These are phyloP conservation scores for Gymnarchus niloticus DNA, from an alignment of 2,113 vertebrate genomes.

Conservation along the genomic window DNA sequence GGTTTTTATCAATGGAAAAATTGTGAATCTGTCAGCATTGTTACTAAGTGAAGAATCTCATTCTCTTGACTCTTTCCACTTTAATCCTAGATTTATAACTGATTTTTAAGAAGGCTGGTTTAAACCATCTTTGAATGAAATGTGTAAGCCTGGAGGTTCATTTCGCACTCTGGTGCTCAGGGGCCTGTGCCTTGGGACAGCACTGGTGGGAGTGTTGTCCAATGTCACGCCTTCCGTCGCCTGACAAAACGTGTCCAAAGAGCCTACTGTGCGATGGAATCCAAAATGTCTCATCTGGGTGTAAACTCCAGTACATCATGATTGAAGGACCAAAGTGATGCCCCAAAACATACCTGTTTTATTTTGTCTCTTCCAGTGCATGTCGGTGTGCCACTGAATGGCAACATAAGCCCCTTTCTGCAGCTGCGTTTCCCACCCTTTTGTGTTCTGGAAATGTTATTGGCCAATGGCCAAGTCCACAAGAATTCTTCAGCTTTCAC, in stretches of 20 bases:
- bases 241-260: not conserved
- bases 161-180: slow-evolving; percentile 18
- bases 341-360: not conserved
- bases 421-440: not conserved
- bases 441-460: no score
- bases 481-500: no score
- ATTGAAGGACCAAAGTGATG: not conserved
- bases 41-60: not conserved
- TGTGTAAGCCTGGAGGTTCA: slow-evolving; percentile 8
- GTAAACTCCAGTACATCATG: not conserved
- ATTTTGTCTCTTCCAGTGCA: not conserved
- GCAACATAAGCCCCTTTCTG: no score
- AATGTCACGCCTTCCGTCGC: not conserved
- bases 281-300: not conserved
- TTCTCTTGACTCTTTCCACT: not conserved
- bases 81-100: not conserved
- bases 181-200: not conserved
- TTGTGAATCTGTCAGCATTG: not conserved
- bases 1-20: not conserved
- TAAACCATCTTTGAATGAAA: not conserved
- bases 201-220: not conserved
- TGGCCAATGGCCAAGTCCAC: no score
- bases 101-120: not conserved
- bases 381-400: not conserved
- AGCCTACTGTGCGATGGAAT: not conserved